Evolutionary conservation across 2,797 vertebrate genomes (phyloP).

Genomic region (Peromyscus attwateri): DNA sequence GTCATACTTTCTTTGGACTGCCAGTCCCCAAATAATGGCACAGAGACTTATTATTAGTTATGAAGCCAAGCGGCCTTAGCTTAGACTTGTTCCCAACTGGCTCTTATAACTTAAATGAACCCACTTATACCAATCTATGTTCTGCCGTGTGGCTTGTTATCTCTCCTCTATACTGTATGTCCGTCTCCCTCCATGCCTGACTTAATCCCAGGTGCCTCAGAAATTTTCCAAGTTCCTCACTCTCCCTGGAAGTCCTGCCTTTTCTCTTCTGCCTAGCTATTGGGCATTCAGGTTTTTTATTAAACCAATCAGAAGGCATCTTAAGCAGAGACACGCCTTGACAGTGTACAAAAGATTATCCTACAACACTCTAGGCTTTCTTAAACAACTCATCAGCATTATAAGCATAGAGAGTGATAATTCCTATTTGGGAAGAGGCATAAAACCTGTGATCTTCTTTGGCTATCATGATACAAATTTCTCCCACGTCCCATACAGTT

Average conservation of each 20-base stretch:
- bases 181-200: not conserved
- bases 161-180: not conserved
- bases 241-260: not conserved
- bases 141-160: not conserved
- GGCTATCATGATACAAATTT: not conserved
- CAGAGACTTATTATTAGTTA: not conserved
- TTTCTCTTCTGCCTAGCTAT: not conserved
- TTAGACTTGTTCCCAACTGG: not conserved
- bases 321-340: not conserved
- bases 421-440: not conserved
- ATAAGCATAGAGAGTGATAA: not conserved
- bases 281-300: not conserved
- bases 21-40: not conserved
- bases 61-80: not conserved
- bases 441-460: not conserved
- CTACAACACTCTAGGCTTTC: not conserved
- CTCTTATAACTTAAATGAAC: not conserved
- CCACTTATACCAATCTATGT: not conserved
- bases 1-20: not conserved
- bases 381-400: not conserved
- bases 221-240: not conserved
- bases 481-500: not conserved
- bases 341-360: not conserved
- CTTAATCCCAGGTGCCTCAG: not conserved
- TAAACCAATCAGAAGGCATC: not conserved